Conservation (phyloP, 2,797 vertebrate genomes). For the Ctenopoma multispine region DNA sequence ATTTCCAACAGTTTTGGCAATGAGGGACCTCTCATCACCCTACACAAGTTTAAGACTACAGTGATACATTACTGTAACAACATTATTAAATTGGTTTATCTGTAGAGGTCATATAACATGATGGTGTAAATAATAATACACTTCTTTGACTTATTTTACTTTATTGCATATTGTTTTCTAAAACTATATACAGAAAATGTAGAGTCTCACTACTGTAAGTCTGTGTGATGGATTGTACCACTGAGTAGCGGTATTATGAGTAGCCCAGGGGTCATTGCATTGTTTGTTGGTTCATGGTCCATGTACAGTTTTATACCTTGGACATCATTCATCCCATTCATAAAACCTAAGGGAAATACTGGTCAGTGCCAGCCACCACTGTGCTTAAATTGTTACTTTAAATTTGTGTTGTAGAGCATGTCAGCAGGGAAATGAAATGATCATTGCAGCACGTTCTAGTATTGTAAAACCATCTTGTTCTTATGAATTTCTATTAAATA, state of each 20-base stretch:
- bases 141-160: slow-evolving; percentile 1
- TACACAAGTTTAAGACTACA: slow-evolving; percentile 5
- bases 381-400: slow-evolving; percentile 16
- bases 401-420: slow-evolving; percentile 13
- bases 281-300: slow-evolving; percentile 38
- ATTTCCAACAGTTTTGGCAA: slow-evolving; percentile 37
- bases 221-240: slow-evolving; percentile 27
- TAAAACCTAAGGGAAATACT: slow-evolving; percentile 28
- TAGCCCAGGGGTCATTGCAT: slow-evolving; percentile 38
- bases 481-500: slow-evolving; percentile 46
- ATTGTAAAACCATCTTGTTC: slow-evolving; percentile 26
- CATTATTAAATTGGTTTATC: background rate
- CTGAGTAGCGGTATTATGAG: slow-evolving; percentile 34
- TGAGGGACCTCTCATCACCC: slow-evolving; percentile 9
- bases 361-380: background rate
- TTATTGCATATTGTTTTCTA: slow-evolving; percentile 12
- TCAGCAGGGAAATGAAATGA: slow-evolving; percentile 23
- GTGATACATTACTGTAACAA: background rate
- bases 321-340: slow-evolving; percentile 38
- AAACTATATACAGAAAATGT: slow-evolving; percentile 17
- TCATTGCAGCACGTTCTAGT: slow-evolving; percentile 30
- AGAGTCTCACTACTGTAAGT: slow-evolving; percentile 9
- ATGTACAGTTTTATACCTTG: slow-evolving; percentile 28
- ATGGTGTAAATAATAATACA: background rate
- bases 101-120: background rate